Base-by-base conservation (phyloP, 1,140 invertebrate genomes). In the Dendroctonus valens region DNA sequence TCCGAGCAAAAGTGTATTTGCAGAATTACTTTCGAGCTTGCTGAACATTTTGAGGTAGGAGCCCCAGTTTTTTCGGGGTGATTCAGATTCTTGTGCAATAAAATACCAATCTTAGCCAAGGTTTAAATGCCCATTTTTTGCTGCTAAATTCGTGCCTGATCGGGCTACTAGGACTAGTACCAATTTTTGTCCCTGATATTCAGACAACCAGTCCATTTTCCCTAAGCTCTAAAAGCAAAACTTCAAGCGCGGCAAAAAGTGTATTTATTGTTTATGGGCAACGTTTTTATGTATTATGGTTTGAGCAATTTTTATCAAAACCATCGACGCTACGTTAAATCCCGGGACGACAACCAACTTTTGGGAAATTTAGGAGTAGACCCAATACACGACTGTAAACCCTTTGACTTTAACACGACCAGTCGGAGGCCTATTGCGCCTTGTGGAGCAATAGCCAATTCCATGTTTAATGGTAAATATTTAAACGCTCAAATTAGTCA, bases 271-370 rank as follows among this genome's bases (percentile, higher is more conserved):
- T 15, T 68, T 72, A 81, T 65, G 84, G 89, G 89, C 3, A 89
- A 91, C 74, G 96, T 99, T 0, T 99, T 91, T 74, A 91, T 99
- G 84, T 99, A 99, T 78, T 99, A 99, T 82, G 96, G 94, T 7
- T 79, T 99, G 40, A 94, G 90, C 40, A 99, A 99, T 78, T 99
- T 94, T 79, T 99, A 98, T 78, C 97, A 99, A 80, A 99, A 99
- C 78, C 97, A 99, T 82, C 86, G 97, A 41, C 87, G 97, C 64
- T 99, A 99, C 83, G 96, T 99, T 0, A 98, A 98, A 78, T 99
- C 97, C 11, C 85, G 96, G 37, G 96, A 98, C 83, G 97, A 99
- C 78, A n/a, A 89, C 76, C 97, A 99, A 78, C 82, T 99, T 5
- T 81, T 96, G 12, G 97, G 97, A 0, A 83, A 84, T 53, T 76